Conservation (phyloP, 2,113 vertebrate genomes). For the Salvelinus alpinus region DNA sequence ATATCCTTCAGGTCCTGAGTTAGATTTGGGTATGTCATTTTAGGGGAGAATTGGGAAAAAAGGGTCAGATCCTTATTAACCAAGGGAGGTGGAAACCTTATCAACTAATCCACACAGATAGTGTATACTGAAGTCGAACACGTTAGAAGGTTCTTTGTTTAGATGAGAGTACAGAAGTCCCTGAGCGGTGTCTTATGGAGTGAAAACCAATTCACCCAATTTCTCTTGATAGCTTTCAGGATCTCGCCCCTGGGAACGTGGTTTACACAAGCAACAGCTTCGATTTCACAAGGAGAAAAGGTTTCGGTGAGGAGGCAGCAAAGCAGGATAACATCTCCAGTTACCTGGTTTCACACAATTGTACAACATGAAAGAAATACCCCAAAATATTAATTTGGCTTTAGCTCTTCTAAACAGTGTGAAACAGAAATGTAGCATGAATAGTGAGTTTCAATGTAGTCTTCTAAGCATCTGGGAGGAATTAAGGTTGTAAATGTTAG, state of each 20-base stretch:
- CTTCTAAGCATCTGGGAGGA: slow-evolving; percentile 45
- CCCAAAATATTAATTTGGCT: too few relatives aligned
- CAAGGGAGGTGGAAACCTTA: too few relatives aligned
- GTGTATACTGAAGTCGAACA: too few relatives aligned
- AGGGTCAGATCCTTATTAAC: too few relatives aligned
- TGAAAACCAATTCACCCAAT: background rate
- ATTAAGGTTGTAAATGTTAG: slow-evolving; percentile 53
- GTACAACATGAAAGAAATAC: background rate
- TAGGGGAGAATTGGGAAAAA: too few relatives aligned
- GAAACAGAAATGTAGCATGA: slow-evolving; percentile 7
- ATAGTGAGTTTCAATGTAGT: background rate
- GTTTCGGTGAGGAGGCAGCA: background rate
- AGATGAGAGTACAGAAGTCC: background rate
- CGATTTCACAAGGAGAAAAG: slow-evolving; percentile 6
- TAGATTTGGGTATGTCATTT: too few relatives aligned
- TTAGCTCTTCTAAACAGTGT: background rate
- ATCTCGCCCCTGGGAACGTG: background rate
- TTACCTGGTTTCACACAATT: background rate
- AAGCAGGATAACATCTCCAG: background rate
- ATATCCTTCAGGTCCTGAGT: too few relatives aligned
- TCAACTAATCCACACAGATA: too few relatives aligned
- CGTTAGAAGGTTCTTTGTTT: background rate
- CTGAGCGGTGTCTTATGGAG: background rate
- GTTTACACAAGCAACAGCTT: background rate
- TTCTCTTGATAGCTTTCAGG: background rate